Base-by-base conservation (phyloP, 2,797 vertebrate genomes). In the Acanthiza pusilla region DNA sequence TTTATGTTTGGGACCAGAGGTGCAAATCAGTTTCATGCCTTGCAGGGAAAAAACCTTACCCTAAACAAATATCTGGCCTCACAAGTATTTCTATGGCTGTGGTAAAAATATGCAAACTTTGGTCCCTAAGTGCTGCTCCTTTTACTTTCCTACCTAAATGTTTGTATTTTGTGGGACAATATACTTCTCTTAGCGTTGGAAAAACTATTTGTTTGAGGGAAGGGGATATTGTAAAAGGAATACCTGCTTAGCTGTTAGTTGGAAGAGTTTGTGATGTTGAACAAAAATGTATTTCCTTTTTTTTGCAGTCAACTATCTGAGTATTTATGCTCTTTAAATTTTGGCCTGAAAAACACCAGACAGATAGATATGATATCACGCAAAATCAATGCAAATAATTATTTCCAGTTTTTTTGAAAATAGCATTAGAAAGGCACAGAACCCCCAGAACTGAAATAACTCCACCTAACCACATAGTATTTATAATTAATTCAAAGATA, bases 401-500 rank as follows among this genome's bases (percentile, higher is more conserved):
- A 40, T 63, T 76, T 63, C 8, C 7, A 34, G 12, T 63, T 60
- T 26, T 47, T 67, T 63, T 55, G 15, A 76, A 91, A 91, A 73
- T 25, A 86, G 25, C 16, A 53, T 83, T 65, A 55, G 60, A 66
- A 67, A 85, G 20, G 25, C 25, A 53, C 45, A 42, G 58, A 73
- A 77, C 15, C 5, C 11, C 15, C 26, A 14, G 34, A 89, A 83
- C 5, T 10, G 71, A 86, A 95, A 54, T 65, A 67, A 53, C 26
- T 73, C 38, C 29, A 38, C 25, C 40, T 40, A 85, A 48, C 25
- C 16, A 68, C n/a, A 70, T 5, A 51, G 11, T 27, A 51, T 67
- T 76, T 82, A 43, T 67, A 71, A 82, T 85, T 93, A 84, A 78
- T 81, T 86, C 30, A 82, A 6, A 90, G 45, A 57, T 84, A 87